Percentiles rank a stretch among this genome's conserved stretches.
Evolutionary conservation across 2,888 invertebrate genomes (phyloP).

Genomic region (Tanypteryx hageni): DNA sequence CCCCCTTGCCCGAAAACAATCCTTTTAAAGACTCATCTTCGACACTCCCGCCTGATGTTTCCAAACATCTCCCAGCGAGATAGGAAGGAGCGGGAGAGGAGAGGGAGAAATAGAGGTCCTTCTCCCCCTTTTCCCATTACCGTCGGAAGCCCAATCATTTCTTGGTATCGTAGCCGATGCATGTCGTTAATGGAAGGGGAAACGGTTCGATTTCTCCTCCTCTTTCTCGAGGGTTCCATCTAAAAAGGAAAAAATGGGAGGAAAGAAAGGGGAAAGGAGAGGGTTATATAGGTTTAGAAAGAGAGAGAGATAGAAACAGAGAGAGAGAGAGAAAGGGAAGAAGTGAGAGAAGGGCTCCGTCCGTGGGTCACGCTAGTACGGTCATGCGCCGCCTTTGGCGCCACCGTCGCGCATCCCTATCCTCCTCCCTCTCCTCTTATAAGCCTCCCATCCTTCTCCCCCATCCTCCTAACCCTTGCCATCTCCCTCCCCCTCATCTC

Average conservation of each 20-base stretch:
- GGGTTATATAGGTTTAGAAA: not conserved
- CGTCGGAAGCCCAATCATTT: constrained; percentile 35
- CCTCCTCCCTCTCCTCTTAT: not conserved
- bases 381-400: constrained; percentile 27
- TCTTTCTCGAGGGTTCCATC: not conserved
- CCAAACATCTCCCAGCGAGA: constrained; percentile 1
- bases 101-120: not conserved
- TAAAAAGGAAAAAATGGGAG: too few relatives aligned
- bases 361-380: constrained; percentile 22
- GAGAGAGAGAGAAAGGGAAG: not conserved
- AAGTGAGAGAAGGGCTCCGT: not conserved
- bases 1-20: not conserved
- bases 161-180: constrained; percentile 32
- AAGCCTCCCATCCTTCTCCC: not conserved
- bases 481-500: not conserved
- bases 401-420: not conserved
- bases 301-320: not conserved
- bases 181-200: constrained; percentile 35
- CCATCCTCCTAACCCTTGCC: not conserved
- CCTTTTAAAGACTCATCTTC: constrained; percentile 4
- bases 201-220: constrained; percentile 20
- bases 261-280: not conserved
- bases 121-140: constrained; percentile 17
- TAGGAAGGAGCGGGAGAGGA: not conserved
- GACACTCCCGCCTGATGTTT: constrained; percentile 35